Conservation (phyloP, 2,797 vertebrate species). For the Distichodus sexfasciatus region DNA sequence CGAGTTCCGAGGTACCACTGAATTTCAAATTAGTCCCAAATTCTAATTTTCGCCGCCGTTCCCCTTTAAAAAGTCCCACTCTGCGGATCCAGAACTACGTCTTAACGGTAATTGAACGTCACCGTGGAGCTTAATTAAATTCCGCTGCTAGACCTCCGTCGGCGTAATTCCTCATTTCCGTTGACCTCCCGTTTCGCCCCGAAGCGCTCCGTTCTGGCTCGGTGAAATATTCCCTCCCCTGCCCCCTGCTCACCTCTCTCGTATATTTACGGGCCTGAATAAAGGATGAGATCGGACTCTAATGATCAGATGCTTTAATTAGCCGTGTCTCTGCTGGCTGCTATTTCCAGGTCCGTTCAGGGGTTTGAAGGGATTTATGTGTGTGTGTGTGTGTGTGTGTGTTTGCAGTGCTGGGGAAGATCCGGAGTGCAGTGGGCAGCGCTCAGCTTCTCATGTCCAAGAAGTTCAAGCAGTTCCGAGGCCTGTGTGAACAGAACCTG, state of each 20-base stretch:
- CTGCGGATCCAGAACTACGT: background rate
- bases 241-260: background rate
- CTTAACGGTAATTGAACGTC: background rate
- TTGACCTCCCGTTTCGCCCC: background rate
- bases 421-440: slow-evolving; percentile 91
- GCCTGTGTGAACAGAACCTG: slow-evolving; percentile 98
- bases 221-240: background rate
- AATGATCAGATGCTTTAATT: slow-evolving; percentile 35
- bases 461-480: slow-evolving; percentile 99
- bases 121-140: background rate
- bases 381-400: slow-evolving; percentile 29
- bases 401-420: slow-evolving; percentile 88
- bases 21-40: too few relatives aligned
- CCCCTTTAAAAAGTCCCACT: background rate
- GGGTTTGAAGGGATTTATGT: slow-evolving; percentile 28
- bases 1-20: too few relatives aligned
- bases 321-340: background rate
- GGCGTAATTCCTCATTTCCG: background rate
- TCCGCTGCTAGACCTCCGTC: background rate
- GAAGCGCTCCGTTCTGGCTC: background rate
- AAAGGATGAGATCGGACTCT: slow-evolving; percentile 16
- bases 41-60: background rate
- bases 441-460: slow-evolving; percentile 97
- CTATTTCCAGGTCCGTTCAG: slow-evolving; percentile 23
- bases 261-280: background rate